phyloP scores from a whole-genome alignment of 1,140 invertebrate species.

The Drosophila simulans region DNA sequence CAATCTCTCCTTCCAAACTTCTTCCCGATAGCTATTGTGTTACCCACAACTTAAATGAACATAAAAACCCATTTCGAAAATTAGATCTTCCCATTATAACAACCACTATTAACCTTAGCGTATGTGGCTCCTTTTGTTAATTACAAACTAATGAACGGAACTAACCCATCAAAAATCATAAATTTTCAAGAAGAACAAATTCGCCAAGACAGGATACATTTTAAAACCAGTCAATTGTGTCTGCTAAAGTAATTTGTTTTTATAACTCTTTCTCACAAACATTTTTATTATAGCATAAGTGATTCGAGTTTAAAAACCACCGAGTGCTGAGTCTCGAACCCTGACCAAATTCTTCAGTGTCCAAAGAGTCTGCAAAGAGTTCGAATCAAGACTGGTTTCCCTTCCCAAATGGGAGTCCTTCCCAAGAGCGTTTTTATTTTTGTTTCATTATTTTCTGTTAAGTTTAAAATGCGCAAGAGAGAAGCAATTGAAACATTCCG shows the following conservation, averaged over 20 bases:
- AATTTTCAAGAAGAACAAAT: slow-evolving; percentile 1
- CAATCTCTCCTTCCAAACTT: slow-evolving; percentile 1
- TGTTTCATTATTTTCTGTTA: slow-evolving; percentile 33
- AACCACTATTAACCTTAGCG: slow-evolving; percentile 20
- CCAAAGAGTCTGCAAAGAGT: slow-evolving; percentile 55
- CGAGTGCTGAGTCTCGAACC: slow-evolving; percentile 74
- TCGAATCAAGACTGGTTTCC: slow-evolving; percentile 39
- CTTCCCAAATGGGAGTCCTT: slow-evolving; percentile 23
- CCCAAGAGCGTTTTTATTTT: slow-evolving; percentile 12
- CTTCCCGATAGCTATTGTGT: background rate
- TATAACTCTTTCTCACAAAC: slow-evolving; percentile 71
- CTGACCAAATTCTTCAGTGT: slow-evolving; percentile 57
- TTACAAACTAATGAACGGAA: slow-evolving; percentile 73
- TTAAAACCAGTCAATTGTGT: slow-evolving; percentile 38
- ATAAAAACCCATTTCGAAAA: slow-evolving; percentile 7
- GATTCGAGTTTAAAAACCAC: slow-evolving; percentile 81
- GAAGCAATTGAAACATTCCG: slow-evolving; percentile 21
- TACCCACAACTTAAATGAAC: background rate
- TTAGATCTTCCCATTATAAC: background rate
- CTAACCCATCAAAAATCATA: slow-evolving; percentile 6
- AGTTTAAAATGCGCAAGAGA: slow-evolving; percentile 27
- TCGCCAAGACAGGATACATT: slow-evolving; percentile 10
- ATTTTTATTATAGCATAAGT: slow-evolving; percentile 80
- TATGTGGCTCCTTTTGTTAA: slow-evolving; percentile 76
- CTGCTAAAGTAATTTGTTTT: slow-evolving; percentile 71